Evolutionary conservation across 2,888 invertebrate genomes (phyloP).

Genomic region (Ptychoptera albimana): DNA sequence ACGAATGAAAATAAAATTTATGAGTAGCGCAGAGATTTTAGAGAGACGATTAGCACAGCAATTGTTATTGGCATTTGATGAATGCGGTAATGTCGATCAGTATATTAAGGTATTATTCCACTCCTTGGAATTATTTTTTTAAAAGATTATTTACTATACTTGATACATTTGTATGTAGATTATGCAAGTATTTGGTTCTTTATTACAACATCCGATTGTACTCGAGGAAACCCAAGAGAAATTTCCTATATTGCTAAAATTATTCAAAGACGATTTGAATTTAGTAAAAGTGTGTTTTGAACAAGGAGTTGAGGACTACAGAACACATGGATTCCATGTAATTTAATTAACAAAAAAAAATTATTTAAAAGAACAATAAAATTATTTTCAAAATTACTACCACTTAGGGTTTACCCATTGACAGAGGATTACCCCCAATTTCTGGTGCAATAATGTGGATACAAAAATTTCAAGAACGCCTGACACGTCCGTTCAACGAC

Average conservation of each 20-base stretch:
- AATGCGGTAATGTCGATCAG: slow-evolving; percentile 39
- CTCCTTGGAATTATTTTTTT: neutral
- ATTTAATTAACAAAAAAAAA: neutral
- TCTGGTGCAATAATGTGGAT: slow-evolving; percentile 62
- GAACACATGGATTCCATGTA: neutral
- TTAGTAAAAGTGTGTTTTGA: slow-evolving; percentile 5
- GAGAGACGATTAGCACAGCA: slow-evolving; percentile 42
- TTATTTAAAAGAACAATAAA: neutral
- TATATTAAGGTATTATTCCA: slow-evolving; percentile 33
- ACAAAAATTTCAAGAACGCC: slow-evolving; percentile 44
- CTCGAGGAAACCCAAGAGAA: slow-evolving; percentile 35
- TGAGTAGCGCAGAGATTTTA: slow-evolving; percentile 22
- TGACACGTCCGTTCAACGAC: slow-evolving; percentile 39
- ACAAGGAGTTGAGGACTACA: neutral
- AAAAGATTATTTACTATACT: slow-evolving; percentile 12
- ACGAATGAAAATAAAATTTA: slow-evolving; percentile 34
- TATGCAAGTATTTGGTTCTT: slow-evolving; percentile 34
- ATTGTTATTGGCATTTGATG: slow-evolving; percentile 40
- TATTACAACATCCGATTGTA: slow-evolving; percentile 37
- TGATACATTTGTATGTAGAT: too few relatives aligned
- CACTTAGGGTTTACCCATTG: slow-evolving; percentile 14
- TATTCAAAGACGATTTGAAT: slow-evolving; percentile 26
- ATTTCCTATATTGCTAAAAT: slow-evolving; percentile 32
- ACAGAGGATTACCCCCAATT: slow-evolving; percentile 43
- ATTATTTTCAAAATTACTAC: slow-evolving; percentile 6